Evolutionary conservation across 2,113 vertebrate species (phyloP), one percentile per base, ranked within the genome.

Genomic region (Sander vitreus): DNA sequence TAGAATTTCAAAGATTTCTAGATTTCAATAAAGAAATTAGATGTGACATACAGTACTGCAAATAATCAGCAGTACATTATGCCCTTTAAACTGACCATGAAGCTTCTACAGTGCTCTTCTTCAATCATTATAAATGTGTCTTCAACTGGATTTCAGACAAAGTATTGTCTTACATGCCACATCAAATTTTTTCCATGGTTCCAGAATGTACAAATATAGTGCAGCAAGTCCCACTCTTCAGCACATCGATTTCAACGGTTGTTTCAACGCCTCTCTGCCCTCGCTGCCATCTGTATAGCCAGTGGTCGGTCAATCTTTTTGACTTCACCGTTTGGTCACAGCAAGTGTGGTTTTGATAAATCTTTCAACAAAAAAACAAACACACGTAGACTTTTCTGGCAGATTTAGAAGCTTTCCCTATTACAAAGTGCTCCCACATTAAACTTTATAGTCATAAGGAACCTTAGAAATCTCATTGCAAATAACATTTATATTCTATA

Each of bases 371-470:
- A 43, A 10, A 43, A 43, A 43, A 43, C 9, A 57, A 78, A 45
- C 36, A 30, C 47, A 73, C n/a, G 14, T 9, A 21, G 23, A 71
- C 16, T 51, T 36, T 65, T 65, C n/a, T 23, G 45, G 4, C 19
- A 65, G 62, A 68, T 54, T 67, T 9, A 63, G 36, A 25, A 27
- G 18, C 15, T 36, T 60, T 62, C 4, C 39, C 23, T 4, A 9
- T 48, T 62, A 10, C 23, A 68, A 43, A 71, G 30, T 57, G n/a
- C 18, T 59, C 5, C 39, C 14, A 64, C 21, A n/a, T 78, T 23
- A 36, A 76, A 76, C 43, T 84, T 21, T 48, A 16, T 27, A 54
- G n/a, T 81, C 73, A 77, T 71, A 55, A 71, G 73, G 33, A 78
- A 67, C 53, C 66, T 71, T 30, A 19, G 21, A 74, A 63, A 67